These are phyloP conservation scores for Aleiodes testaceus DNA, from an alignment of 2,888 invertebrate genomes.

Conservation along the genomic window DNA sequence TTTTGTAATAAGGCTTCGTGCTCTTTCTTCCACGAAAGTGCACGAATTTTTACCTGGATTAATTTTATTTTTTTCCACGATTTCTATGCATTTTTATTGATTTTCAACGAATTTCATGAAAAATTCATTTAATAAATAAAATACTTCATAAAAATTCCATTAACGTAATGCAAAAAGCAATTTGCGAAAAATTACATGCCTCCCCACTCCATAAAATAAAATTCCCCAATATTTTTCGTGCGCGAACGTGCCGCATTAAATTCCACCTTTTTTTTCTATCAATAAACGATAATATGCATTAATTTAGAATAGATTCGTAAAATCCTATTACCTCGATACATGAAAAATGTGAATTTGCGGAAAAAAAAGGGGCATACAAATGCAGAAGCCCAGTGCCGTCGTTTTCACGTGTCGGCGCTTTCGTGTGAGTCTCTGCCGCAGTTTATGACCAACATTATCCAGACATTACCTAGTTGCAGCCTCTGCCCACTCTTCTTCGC, in stretches of 20 bases:
- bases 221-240: not conserved
- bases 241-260: too few relatives aligned
- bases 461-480: slow-evolving; percentile 65
- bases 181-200: not conserved
- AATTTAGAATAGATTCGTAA: slow-evolving; percentile 45
- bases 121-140: too few relatives aligned
- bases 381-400: slow-evolving; percentile 35
- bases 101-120: too few relatives aligned
- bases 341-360: not conserved
- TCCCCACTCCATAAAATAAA: slow-evolving; percentile 28
- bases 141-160: too few relatives aligned
- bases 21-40: slow-evolving; percentile 54
- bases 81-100: too few relatives aligned
- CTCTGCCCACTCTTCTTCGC: slow-evolving; percentile 52
- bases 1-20: slow-evolving; percentile 62
- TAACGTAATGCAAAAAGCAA: too few relatives aligned
- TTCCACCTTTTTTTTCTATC: too few relatives aligned
- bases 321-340: not conserved
- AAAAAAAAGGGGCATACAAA: not conserved
- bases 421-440: slow-evolving; percentile 60
- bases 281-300: slow-evolving; percentile 28
- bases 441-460: slow-evolving; percentile 71
- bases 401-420: slow-evolving; percentile 48
- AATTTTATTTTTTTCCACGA: not conserved
- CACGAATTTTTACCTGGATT: slow-evolving; percentile 40